These are phyloP conservation scores for Caradrina kadenii DNA, from an alignment of 2,888 invertebrate species.

Conservation along the genomic window DNA sequence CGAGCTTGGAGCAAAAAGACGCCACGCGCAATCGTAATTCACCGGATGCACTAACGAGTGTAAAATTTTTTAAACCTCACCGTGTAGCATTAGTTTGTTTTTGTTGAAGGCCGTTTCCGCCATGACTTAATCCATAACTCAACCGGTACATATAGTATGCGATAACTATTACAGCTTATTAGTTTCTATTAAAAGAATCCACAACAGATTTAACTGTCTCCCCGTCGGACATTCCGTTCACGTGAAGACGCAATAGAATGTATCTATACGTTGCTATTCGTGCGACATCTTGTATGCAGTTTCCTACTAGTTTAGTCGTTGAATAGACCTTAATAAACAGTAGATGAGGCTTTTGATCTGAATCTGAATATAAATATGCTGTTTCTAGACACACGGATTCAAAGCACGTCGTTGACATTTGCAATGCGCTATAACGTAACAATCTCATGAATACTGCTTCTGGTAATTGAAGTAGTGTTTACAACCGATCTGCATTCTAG, in stretches of 20 bases:
- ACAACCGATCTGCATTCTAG: conserved; percentile 58
- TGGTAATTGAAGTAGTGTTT: conserved; percentile 56
- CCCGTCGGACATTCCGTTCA: conserved; percentile 57
- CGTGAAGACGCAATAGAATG: conserved; percentile 57
- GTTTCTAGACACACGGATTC: conserved; percentile 44
- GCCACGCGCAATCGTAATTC: conserved; percentile 85
- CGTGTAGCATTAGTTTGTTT: conserved; percentile 82
- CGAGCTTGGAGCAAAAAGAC: conserved; percentile 81
- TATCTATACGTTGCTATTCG: conserved; percentile 50
- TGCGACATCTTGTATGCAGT: conserved; percentile 67
- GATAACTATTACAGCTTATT: conserved; percentile 68
- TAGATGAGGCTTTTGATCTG: conserved; percentile 72
- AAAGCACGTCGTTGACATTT: conserved; percentile 57
- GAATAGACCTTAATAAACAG: conserved; percentile 72
- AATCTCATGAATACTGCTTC: conserved; percentile 34
- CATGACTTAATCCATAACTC: conserved; percentile 76
- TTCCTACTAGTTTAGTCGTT: conserved; percentile 64
- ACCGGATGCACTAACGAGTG: conserved; percentile 90
- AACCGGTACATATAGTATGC: conserved; percentile 66
- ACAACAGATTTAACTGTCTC: conserved; percentile 62
- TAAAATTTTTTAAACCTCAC: conserved; percentile 82
- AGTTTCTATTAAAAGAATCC: conserved; percentile 64
- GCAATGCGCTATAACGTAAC: conserved; percentile 52
- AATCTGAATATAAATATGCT: conserved; percentile 70
- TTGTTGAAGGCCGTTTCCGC: conserved; percentile 82